Evolutionary conservation across 1,140 invertebrate species (phyloP).

Genomic region (Musca vetustissima): DNA sequence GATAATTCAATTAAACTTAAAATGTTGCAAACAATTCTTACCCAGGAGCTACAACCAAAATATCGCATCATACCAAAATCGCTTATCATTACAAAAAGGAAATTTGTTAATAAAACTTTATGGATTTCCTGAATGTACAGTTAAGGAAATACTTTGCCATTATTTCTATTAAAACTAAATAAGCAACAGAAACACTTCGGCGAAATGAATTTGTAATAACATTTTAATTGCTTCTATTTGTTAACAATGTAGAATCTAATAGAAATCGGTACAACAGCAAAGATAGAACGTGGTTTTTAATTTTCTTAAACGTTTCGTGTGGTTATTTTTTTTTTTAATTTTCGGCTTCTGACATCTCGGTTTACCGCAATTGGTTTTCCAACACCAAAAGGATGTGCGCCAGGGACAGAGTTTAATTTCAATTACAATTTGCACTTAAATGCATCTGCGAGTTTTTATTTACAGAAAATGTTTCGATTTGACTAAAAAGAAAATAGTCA

Average conservation of each 20-base stretch:
- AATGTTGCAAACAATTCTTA: too few relatives aligned
- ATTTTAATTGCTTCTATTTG: conserved; percentile 22
- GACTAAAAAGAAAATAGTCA: not conserved
- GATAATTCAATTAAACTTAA: too few relatives aligned
- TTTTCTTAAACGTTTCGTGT: conserved; percentile 12
- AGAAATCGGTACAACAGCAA: not conserved
- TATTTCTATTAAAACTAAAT: conserved; percentile 1
- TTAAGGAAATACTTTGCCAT: not conserved
- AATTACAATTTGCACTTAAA: conserved; percentile 24
- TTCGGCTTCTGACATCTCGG: not conserved
- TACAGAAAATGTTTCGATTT: not conserved
- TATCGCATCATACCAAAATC: too few relatives aligned
- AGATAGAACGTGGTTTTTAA: conserved; percentile 8
- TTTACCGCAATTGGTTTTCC: too few relatives aligned
- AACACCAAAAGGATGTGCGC: not conserved
- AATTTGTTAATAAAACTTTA: conserved; percentile 21
- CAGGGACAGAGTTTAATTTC: conserved; percentile 11
- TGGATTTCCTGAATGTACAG: conserved; percentile 7
- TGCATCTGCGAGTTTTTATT: conserved; percentile 21
- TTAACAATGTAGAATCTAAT: not conserved
- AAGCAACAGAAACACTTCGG: not conserved
- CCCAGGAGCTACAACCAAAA: too few relatives aligned
- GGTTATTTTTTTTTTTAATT: not conserved
- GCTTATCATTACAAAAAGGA: not conserved
- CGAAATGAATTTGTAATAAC: not conserved